Evolutionary conservation across 2,888 invertebrate genomes (phyloP), one percentile per base, ranked within the genome.

Genomic region (Drosophila macrospina): DNA sequence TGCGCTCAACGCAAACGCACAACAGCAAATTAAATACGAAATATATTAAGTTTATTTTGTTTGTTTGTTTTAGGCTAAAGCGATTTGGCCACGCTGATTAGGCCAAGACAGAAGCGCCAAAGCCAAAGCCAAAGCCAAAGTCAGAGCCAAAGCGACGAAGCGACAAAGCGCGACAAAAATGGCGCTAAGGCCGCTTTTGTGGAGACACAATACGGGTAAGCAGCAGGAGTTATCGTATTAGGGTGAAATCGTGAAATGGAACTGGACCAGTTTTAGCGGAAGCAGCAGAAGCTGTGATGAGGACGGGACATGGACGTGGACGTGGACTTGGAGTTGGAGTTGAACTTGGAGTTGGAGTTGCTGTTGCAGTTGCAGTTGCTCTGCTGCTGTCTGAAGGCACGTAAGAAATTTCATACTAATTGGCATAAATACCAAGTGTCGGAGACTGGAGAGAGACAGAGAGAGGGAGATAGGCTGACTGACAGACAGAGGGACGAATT

Each of bases 391-490:
- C 78, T 70, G 74, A 62, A 84, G 88, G 87, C 86, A 89, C 90
- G 88, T 89, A 90, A 90, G 90, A 91, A 90, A 90, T 90, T 90
- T 90, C 86, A 90, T 90, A 90, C 91, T 90, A 90, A 90, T 90
- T 90, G 90, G 90, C 91, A 90, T 91, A 90, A 90, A 90, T 90
- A 91, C 91, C 90, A 90, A 90, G 89, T 90, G 90, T 91, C 85
- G 91, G 77, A 82, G 86, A 83, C 86, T 51, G 67, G 44, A 67
- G 47, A 48, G 39, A 60, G 24, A 52, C 10, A 30, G 26, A 48
- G 36, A 80, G 77, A 78, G 78, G 26, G 4, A 36, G 37, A 7
- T 26, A 16, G 59, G 34, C 51, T 42, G 41, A 45, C 64, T 80
- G 87, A 80, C 86, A 75, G 44, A 77, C 71, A 70, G 20, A 2